Evolutionary conservation across 2,888 invertebrate genomes (phyloP).

Genomic region (Mythimna ferrago): DNA sequence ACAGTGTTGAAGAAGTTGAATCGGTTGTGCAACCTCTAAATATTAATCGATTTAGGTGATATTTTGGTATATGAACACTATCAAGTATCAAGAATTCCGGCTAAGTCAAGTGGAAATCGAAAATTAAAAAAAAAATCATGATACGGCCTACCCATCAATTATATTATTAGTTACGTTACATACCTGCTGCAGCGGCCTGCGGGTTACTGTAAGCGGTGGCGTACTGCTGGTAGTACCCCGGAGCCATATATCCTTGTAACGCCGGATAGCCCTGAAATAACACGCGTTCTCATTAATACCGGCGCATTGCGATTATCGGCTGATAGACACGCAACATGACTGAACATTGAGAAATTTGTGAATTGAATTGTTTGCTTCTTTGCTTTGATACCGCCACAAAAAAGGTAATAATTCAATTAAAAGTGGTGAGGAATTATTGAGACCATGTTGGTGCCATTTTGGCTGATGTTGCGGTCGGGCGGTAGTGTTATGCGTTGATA

Average conservation of each 20-base stretch:
- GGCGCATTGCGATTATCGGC: conserved; percentile 4
- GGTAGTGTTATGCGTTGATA: not conserved
- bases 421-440: not conserved
- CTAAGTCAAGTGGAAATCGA: too few relatives aligned
- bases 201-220: conserved; percentile 92
- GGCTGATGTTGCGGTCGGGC: too few relatives aligned
- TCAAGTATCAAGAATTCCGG: too few relatives aligned
- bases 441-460: not conserved
- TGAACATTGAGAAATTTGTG: conserved; percentile 11
- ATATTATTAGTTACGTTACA: conserved; percentile 45
- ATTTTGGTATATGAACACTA: too few relatives aligned
- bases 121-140: too few relatives aligned
- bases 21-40: too few relatives aligned
- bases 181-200: conserved; percentile 92
- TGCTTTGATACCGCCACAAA: not conserved
- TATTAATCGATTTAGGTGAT: too few relatives aligned
- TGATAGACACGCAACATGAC: conserved; percentile 13
- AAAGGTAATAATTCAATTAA: too few relatives aligned
- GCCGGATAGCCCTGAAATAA: conserved; percentile 92
- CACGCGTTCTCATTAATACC: conserved; percentile 29
- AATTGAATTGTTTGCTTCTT: not conserved
- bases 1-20: too few relatives aligned
- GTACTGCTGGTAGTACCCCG: conserved; percentile 93
- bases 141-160: too few relatives aligned
- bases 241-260: conserved; percentile 96